Base-by-base conservation (phyloP, 2,888 invertebrate species). In the Desoria tigrina region DNA sequence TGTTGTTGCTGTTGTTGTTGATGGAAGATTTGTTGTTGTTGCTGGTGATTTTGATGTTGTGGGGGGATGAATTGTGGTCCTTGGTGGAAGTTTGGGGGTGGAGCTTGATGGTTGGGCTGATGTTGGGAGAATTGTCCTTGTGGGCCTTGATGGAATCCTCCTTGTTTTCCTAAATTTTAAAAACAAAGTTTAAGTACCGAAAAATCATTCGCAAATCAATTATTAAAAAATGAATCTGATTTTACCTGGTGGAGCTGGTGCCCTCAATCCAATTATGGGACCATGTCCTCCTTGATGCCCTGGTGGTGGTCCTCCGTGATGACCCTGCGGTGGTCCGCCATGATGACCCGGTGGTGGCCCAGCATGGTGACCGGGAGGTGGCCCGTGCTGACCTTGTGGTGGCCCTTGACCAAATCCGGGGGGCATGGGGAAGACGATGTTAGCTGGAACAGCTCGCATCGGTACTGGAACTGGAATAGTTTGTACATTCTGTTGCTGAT, bases 381-480 rank as follows among this genome's bases (percentile, higher is more conserved):
- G 65, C 7, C 63, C 65, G 16, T 54, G 53, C n/a, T 54, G 61
- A 59, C 65, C 49, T 37, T 61, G 65, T 7, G 68, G 68, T 24
- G 27, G 61, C 16, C 32, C 26, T 9, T 56, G 56, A 26, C 39
- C 45, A 16, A 45, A 45, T 37, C 65, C 64, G 27, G 65, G 69
- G 53, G 76, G 76, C 18, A 74, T 65, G 3, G 76, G 74, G 16
- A 76, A 53, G 16, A 76, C 72, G 2, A 76, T 64, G 51, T 68
- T 72, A 7, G 69, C 72, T 21, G 73, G 69, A 49, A 71, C 68
- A 14, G 67, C 69, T 27, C 68, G 68, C 54, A 76, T 71, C 21
- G 72, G 61, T 3, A 73, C 68, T 14, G 76, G 74, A 1, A 74
- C 65, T 32, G 76, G 76, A 21, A 76, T 61, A 16, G 66, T 67